phyloP scores from a whole-genome alignment of 2,888 invertebrate genomes.

The Hirtodrosophila duncani region DNA sequence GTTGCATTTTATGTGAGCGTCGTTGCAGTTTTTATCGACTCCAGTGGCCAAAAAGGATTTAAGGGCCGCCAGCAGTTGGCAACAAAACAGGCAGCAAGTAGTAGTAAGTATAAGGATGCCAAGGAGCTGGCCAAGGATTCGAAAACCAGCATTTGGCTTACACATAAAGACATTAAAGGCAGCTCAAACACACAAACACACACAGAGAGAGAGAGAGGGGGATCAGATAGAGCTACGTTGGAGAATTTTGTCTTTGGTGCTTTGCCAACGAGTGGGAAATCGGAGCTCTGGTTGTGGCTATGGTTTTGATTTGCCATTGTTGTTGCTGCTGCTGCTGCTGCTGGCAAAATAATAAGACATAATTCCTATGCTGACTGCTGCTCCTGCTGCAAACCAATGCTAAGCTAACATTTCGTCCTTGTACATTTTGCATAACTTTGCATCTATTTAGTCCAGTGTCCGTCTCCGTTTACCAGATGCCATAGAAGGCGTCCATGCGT shows the following conservation, averaged over 20 bases:
- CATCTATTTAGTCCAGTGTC: constrained; percentile 5
- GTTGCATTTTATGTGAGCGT: constrained; percentile 65
- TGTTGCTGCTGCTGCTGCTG: constrained; percentile 18
- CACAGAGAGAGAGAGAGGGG: background rate
- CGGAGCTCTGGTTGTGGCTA: background rate
- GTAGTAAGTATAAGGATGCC: constrained; percentile 2
- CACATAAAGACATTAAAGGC: constrained; percentile 59
- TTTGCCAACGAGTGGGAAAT: constrained; percentile 32
- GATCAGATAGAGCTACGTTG: constrained; percentile 13
- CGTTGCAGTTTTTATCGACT: constrained; percentile 55
- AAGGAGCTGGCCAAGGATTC: constrained; percentile 7
- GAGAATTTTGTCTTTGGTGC: constrained; percentile 46
- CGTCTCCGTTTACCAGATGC: no score
- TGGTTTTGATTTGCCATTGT: constrained; percentile 35
- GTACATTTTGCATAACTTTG: constrained; percentile 38
- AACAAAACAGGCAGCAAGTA: constrained; percentile 11
- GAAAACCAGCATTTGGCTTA: constrained; percentile 43
- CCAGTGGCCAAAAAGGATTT: constrained; percentile 28
- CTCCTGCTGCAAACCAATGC: no score
- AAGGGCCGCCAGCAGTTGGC: constrained; percentile 21
- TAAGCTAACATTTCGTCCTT: background rate
- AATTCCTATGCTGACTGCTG: constrained; percentile 28
- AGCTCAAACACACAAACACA: constrained; percentile 4
- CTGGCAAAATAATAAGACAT: constrained; percentile 41
- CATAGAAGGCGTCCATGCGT: constrained; percentile 1